A percentile compares a stretch with the other conserved stretches of the same genome.
These are phyloP conservation scores for Aplysia californica DNA, from an alignment of 1,140 invertebrate genomes.

Conservation along the genomic window DNA sequence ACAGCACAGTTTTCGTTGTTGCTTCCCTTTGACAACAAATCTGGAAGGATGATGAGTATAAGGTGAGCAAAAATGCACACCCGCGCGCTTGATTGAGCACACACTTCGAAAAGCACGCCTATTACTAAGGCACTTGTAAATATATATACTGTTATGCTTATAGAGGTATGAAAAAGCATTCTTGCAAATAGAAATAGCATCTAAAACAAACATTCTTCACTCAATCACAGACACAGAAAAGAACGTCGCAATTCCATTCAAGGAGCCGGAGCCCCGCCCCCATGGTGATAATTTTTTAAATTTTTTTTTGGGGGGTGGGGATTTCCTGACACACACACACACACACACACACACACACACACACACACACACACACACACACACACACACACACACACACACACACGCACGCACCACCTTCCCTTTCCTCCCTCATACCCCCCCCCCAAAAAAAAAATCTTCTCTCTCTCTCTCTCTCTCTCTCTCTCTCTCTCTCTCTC, in stretches of 20 bases:
- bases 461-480: too few relatives aligned
- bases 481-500: too few relatives aligned
- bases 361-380: conserved; percentile 19
- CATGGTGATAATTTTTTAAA: too few relatives aligned
- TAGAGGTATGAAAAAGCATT: neutral
- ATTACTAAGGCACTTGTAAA: too few relatives aligned
- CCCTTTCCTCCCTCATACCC: neutral
- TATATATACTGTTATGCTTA: neutral
- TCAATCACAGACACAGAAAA: neutral
- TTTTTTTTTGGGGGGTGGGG: too few relatives aligned
- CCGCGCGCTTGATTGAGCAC: too few relatives aligned
- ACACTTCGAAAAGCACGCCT: too few relatives aligned
- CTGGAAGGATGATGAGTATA: too few relatives aligned
- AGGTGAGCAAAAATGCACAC: too few relatives aligned
- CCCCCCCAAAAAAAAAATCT: too few relatives aligned
- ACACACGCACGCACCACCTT: neutral
- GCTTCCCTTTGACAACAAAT: too few relatives aligned
- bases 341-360: conserved; percentile 7
- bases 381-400: conserved; percentile 20
- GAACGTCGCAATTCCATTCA: neutral
- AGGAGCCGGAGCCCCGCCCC: neutral
- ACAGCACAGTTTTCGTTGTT: too few relatives aligned
- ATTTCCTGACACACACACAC: conserved; percentile 21
- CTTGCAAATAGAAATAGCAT: neutral
- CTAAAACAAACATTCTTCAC: neutral